These are phyloP conservation scores for Champsocephalus esox DNA, from an alignment of 2,797 vertebrate genomes.

Conservation along the genomic window DNA sequence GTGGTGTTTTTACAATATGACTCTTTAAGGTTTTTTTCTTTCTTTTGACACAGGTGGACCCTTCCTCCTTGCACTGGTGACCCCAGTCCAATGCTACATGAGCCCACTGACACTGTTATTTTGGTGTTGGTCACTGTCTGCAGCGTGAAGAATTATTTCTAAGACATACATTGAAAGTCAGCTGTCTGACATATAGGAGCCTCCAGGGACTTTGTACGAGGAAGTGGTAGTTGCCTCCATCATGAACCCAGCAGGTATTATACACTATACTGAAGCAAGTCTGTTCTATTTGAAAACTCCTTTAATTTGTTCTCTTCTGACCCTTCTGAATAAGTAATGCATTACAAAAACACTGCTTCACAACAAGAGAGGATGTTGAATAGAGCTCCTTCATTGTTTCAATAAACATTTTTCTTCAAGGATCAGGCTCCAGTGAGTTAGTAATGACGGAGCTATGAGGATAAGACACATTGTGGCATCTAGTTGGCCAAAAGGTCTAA, in stretches of 20 bases:
- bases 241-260: not conserved
- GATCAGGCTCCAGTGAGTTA: too few relatives aligned
- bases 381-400: too few relatives aligned
- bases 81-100: not conserved
- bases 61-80: not conserved
- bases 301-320: not conserved
- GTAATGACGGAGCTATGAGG: too few relatives aligned
- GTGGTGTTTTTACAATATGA: not conserved
- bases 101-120: not conserved
- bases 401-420: too few relatives aligned
- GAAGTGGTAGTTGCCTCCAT: not conserved
- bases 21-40: not conserved
- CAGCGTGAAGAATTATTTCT: conserved; percentile 16
- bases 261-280: not conserved
- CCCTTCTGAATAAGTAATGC: not conserved
- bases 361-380: too few relatives aligned
- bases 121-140: not conserved
- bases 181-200: conserved; percentile 7
- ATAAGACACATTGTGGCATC: not conserved
- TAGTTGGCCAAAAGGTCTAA: not conserved
- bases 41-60: not conserved
- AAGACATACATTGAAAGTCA: conserved; percentile 22
- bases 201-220: conserved; percentile 11
- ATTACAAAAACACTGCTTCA: not conserved
- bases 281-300: not conserved